Conservation (phyloP, 2,113 vertebrate genomes). For the Turnix velox region DNA sequence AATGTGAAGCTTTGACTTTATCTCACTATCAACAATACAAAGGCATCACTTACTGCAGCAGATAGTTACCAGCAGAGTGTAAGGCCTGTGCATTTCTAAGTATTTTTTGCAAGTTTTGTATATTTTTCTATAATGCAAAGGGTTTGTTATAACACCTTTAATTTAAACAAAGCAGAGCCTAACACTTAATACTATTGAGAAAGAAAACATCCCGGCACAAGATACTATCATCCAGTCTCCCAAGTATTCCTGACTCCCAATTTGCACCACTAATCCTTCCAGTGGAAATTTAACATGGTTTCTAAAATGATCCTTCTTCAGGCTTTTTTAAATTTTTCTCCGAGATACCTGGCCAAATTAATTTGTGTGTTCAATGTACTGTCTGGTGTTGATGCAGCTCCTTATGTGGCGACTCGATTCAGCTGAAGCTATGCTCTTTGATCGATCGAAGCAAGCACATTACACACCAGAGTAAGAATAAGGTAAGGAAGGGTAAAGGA, state of each 20-base stretch:
- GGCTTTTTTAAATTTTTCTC: neutral
- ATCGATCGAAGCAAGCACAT: constrained; percentile 64
- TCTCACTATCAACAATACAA: neutral
- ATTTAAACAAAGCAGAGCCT: constrained; percentile 1
- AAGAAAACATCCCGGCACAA: neutral
- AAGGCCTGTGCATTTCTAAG: neutral
- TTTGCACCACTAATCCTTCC: neutral
- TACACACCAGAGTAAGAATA: constrained; percentile 42
- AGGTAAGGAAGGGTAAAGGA: constrained; percentile 33
- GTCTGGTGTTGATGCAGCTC: constrained; percentile 33
- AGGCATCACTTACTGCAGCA: neutral
- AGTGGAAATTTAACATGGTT: neutral
- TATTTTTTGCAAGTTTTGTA: neutral
- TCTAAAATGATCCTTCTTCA: neutral
- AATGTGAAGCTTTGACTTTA: neutral
- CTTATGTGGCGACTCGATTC: constrained; percentile 55
- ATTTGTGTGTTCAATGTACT: neutral
- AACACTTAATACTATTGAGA: neutral
- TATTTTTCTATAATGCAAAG: neutral
- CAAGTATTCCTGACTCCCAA: rapidly evolving
- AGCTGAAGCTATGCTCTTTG: constrained; percentile 35
- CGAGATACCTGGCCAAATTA: neutral
- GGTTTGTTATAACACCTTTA: neutral
- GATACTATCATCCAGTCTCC: neutral
- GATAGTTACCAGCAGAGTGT: neutral